Conservation (phyloP, 2,888 invertebrate species). For the Lasioglossum pauxillum region DNA sequence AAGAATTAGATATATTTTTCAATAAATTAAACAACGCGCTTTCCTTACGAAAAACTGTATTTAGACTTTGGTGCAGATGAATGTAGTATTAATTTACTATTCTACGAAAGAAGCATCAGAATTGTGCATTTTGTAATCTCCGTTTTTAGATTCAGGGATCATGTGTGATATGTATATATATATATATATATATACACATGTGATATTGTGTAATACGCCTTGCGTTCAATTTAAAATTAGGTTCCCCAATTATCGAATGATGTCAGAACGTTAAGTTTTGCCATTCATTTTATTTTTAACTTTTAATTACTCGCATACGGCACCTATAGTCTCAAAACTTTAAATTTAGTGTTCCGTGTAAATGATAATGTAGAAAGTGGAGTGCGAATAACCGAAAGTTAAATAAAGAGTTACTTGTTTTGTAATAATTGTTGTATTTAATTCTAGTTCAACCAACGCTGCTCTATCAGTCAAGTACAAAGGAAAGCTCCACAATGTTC, state of each 20-base stretch:
- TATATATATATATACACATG: background rate
- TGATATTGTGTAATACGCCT: conserved; percentile 31
- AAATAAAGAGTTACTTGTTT: background rate
- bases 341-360: too few species aligned
- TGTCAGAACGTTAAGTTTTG: background rate
- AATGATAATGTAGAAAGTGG: too few species aligned
- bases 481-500: conserved; percentile 67
- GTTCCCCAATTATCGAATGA: background rate
- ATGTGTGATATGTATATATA: background rate
- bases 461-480: conserved; percentile 72
- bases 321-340: too few species aligned
- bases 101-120: background rate
- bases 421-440: conserved; percentile 11
- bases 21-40: background rate
- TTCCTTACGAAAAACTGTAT: background rate
- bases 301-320: too few species aligned
- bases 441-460: conserved; percentile 72
- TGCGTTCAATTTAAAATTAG: conserved; percentile 24
- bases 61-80: background rate
- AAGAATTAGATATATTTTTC: background rate
- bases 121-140: conserved; percentile 16
- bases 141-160: conserved; percentile 40
- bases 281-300: background rate
- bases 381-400: background rate
- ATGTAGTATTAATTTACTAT: background rate